Evolutionary conservation across 2,888 invertebrate genomes (phyloP).

Genomic region (Aleiodes testaceus): DNA sequence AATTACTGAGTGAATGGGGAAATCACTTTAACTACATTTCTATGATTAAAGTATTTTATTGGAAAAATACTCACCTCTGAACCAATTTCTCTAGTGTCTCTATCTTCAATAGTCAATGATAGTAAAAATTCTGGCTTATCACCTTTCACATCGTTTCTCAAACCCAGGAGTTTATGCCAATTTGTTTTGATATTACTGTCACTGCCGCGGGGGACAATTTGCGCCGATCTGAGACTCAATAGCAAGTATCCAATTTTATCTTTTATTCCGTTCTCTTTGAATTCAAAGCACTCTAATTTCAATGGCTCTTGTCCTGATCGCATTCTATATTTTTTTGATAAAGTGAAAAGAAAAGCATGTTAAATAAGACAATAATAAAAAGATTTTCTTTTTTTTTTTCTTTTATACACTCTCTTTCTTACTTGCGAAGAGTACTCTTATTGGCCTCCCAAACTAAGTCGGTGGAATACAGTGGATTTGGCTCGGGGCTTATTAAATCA

Average conservation of each 20-base stretch:
- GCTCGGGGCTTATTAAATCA: conserved; percentile 77
- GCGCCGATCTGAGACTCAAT: conserved; percentile 81
- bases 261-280: conserved; percentile 75
- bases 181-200: conserved; percentile 64
- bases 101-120: conserved; percentile 67
- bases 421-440: conserved; percentile 81
- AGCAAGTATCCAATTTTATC: conserved; percentile 82
- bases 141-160: conserved; percentile 66
- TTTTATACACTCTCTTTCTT: conserved; percentile 46
- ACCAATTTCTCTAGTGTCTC: conserved; percentile 9
- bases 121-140: conserved; percentile 69
- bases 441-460: conserved; percentile 88
- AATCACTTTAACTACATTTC: not conserved
- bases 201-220: conserved; percentile 77
- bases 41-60: too few relatives aligned
- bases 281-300: conserved; percentile 80
- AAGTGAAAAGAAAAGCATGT: conserved; percentile 5
- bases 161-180: conserved; percentile 70
- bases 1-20: too few relatives aligned
- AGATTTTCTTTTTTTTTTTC: not conserved
- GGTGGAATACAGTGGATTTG: conserved; percentile 80
- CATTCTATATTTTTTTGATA: conserved; percentile 74
- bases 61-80: conserved; percentile 11
- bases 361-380: not conserved
- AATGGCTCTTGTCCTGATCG: conserved; percentile 83